Percentiles rank a stretch among this genome's conserved stretches.
phyloP scores from a whole-genome alignment of 2,797 vertebrate genomes.

The Coregonus sp. region DNA sequence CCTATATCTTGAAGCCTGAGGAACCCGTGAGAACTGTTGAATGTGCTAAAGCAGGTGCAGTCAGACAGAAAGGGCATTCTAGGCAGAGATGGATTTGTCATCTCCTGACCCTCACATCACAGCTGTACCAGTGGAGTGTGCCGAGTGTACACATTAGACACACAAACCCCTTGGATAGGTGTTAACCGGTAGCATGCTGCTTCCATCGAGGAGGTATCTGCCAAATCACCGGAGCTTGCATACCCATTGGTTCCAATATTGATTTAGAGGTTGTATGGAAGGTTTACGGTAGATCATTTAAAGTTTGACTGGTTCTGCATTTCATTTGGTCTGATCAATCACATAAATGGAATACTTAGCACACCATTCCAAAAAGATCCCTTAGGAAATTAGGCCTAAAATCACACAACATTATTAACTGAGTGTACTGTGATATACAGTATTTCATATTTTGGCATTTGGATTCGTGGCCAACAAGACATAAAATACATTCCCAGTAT shows the following conservation, averaged over 20 bases:
- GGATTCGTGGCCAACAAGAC: neutral
- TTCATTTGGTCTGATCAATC: neutral
- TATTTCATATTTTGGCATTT: neutral
- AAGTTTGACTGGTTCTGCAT: neutral
- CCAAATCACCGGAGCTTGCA: neutral
- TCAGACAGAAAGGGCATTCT: constrained; percentile 83
- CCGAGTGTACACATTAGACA: constrained; percentile 57
- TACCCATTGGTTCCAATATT: neutral
- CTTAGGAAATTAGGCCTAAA: constrained; percentile 49
- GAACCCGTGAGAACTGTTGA: constrained; percentile 70
- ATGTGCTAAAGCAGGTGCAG: constrained; percentile 82
- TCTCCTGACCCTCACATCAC: constrained; percentile 64
- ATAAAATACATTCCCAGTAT: neutral
- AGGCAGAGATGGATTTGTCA: constrained; percentile 60
- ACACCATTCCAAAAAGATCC: constrained; percentile 16
- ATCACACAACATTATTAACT: constrained; percentile 32
- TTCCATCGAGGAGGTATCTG: too few relatives aligned
- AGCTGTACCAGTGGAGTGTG: constrained; percentile 58
- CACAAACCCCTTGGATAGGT: too few relatives aligned
- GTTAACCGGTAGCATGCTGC: too few relatives aligned
- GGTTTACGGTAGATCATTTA: neutral
- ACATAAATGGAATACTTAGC: neutral
- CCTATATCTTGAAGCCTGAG: constrained; percentile 72
- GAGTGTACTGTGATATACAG: neutral
- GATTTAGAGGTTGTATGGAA: neutral